A percentile compares a stretch with the other conserved stretches of the same genome.
Evolutionary conservation across 2,888 invertebrate species (phyloP).

Genomic region (Empis stercorea): DNA sequence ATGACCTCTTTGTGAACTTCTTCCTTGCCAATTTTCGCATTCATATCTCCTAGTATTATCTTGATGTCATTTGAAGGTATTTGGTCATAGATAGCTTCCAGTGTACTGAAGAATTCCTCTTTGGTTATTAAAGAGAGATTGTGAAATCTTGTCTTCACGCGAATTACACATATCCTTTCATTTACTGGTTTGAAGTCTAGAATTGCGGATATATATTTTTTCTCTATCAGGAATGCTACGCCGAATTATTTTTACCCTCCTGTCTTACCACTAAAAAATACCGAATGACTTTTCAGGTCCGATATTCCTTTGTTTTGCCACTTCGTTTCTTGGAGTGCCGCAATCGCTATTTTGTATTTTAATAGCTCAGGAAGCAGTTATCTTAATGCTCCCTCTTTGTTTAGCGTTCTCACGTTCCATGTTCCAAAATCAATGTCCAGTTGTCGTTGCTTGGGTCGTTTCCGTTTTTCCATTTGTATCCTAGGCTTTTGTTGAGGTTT

Average conservation of each 20-base stretch:
- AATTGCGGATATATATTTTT: not conserved
- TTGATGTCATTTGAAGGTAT: not conserved
- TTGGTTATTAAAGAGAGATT: no score
- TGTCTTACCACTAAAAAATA: not conserved
- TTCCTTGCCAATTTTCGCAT: not conserved
- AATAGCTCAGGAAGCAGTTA: not conserved
- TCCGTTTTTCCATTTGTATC: not conserved
- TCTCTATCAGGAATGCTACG: not conserved
- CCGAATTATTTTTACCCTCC: not conserved
- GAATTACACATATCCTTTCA: not conserved
- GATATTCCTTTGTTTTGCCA: not conserved
- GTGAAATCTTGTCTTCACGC: not conserved
- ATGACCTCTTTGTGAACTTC: not conserved
- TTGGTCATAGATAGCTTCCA: no score
- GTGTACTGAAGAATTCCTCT: no score
- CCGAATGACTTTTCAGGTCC: not conserved
- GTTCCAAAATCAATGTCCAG: not conserved
- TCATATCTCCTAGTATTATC: not conserved
- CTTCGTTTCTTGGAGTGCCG: not conserved
- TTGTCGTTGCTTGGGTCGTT: not conserved
- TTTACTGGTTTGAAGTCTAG: not conserved
- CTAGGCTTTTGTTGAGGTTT: not conserved
- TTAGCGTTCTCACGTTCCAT: not conserved
- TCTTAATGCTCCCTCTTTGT: not conserved
- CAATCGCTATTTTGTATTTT: not conserved